These are phyloP conservation scores for Arenaria interpres DNA, from an alignment of 2,113 vertebrate genomes.

Conservation along the genomic window DNA sequence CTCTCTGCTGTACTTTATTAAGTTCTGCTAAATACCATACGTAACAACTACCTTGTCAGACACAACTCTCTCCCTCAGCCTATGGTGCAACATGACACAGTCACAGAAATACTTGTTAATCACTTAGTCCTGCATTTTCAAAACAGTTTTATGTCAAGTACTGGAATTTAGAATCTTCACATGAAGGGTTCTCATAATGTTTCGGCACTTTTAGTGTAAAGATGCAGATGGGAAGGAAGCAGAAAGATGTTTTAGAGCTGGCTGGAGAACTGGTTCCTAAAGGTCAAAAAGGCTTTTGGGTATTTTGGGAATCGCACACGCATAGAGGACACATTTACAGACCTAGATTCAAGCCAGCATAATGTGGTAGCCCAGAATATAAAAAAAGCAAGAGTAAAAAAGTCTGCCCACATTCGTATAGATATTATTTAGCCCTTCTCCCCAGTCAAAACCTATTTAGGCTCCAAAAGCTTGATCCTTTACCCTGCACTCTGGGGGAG, in stretches of 20 bases:
- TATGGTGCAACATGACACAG: not conserved
- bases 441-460: not conserved
- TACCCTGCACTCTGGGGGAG: not conserved
- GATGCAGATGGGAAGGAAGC: not conserved
- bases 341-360: not conserved
- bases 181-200: not conserved
- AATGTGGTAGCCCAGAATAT: not conserved
- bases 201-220: not conserved
- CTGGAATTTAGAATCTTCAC: not conserved
- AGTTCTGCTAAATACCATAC: not conserved
- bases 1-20: constrained; percentile 19
- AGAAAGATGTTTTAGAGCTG: not conserved
- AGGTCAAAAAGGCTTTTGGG: not conserved
- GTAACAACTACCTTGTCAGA: not conserved
- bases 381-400: not conserved
- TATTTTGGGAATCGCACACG: not conserved
- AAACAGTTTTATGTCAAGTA: not conserved
- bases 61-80: not conserved
- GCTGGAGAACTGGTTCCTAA: not conserved
- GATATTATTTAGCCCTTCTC: not conserved
- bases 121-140: not conserved
- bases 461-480: not conserved
- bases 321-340: not conserved
- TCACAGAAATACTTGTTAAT: not conserved
- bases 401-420: not conserved